phyloP scores from a whole-genome alignment of 2,888 invertebrate species.

The Pammene aurita region DNA sequence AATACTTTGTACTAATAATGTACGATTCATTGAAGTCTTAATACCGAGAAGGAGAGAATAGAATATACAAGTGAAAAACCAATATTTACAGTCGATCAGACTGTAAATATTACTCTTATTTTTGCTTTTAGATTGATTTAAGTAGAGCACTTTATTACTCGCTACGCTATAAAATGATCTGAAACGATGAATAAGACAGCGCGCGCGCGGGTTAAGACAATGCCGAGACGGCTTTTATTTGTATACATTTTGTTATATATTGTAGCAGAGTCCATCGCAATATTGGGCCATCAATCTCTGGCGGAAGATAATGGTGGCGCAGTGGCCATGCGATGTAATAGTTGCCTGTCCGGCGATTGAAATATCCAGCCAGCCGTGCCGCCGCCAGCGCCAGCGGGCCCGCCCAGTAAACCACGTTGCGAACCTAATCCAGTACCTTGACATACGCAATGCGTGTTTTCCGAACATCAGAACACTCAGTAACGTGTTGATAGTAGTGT shows the following conservation, averaged over 20 bases:
- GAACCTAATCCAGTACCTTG: slow-evolving; percentile 23
- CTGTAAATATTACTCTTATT: slow-evolving; percentile 7
- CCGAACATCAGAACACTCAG: slow-evolving; percentile 16
- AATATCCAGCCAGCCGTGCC: slow-evolving; percentile 59
- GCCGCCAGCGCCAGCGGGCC: slow-evolving; percentile 47
- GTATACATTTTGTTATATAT: slow-evolving; percentile 52
- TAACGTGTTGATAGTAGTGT: background rate
- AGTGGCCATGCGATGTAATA: slow-evolving; percentile 62
- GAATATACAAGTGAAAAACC: background rate
- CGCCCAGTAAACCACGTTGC: slow-evolving; percentile 45
- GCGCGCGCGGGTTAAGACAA: slow-evolving; percentile 45
- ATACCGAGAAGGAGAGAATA: background rate
- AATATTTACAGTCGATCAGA: slow-evolving; percentile 16
- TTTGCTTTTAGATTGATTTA: slow-evolving; percentile 46
- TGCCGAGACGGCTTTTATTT: slow-evolving; percentile 48
- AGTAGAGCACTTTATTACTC: slow-evolving; percentile 48
- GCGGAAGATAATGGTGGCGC: slow-evolving; percentile 69
- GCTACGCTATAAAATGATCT: slow-evolving; percentile 49
- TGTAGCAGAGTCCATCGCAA: slow-evolving; percentile 62
- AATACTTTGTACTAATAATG: background rate
- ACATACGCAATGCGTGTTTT: slow-evolving; percentile 33
- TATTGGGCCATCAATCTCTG: slow-evolving; percentile 75
- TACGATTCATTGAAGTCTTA: background rate
- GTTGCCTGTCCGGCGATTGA: slow-evolving; percentile 74
- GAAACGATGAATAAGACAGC: slow-evolving; percentile 25